These are phyloP conservation scores for Syngnathoides biaculeatus DNA, from an alignment of 2,113 vertebrate genomes.

Conservation along the genomic window DNA sequence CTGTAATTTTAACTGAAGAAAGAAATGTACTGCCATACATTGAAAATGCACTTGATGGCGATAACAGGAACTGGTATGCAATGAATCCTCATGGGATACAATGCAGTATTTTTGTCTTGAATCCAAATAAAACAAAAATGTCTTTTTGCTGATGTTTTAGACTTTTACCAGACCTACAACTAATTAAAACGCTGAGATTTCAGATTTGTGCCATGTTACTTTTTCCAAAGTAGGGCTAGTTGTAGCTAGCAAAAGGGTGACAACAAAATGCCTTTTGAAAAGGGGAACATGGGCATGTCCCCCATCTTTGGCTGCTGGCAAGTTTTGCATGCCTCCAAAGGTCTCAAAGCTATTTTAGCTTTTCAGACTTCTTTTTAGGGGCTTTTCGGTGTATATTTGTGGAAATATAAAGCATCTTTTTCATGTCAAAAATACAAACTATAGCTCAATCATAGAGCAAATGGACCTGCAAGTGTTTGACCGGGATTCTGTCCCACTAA, in stretches of 20 bases:
- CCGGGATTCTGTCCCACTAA: not conserved
- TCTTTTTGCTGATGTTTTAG: slow-evolving; percentile 59
- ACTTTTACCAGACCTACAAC: slow-evolving; percentile 49
- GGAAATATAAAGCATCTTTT: slow-evolving; percentile 63
- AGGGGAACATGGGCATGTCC: slow-evolving; percentile 54
- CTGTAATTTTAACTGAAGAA: slow-evolving; percentile 7
- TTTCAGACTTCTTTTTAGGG: slow-evolving; percentile 57
- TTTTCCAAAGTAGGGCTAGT: slow-evolving; percentile 46
- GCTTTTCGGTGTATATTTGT: slow-evolving; percentile 54
- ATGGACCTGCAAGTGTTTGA: not conserved
- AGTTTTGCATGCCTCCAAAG: slow-evolving; percentile 62
- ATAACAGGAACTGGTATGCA: slow-evolving; percentile 24
- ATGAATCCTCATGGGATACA: slow-evolving; percentile 9
- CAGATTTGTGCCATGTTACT: slow-evolving; percentile 45
- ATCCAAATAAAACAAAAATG: not conserved
- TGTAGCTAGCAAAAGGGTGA: slow-evolving; percentile 18
- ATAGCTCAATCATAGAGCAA: not conserved
- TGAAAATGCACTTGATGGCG: not conserved
- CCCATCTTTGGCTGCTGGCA: slow-evolving; percentile 73
- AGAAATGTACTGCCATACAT: slow-evolving; percentile 25
- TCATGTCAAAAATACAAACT: not conserved
- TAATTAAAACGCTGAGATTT: slow-evolving; percentile 73
- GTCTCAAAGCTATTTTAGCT: slow-evolving; percentile 60
- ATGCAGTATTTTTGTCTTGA: slow-evolving; percentile 11
- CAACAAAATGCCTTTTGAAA: slow-evolving; percentile 56